Base-by-base conservation (phyloP, 2,113 vertebrate genomes). In the Notechis scutatus region DNA sequence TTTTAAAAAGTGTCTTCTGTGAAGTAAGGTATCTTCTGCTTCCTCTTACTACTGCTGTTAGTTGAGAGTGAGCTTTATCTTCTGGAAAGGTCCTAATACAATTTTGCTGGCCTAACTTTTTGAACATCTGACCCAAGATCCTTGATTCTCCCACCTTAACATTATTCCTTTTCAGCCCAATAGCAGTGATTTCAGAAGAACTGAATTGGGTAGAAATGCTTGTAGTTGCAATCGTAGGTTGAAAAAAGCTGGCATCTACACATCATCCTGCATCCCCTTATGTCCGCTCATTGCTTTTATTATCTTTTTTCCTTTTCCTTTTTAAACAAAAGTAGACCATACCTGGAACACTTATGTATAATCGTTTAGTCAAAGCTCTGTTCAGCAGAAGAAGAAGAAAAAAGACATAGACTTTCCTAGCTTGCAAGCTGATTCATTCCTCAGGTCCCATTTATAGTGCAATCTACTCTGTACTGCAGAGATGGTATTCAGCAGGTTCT, bases 321-420 rank as follows among this genome's bases (percentile, higher is more conserved):
- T 50, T 34, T 9, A 3, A 57, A 81, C 7, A 57, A 89, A 85
- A 81, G 56, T 56, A 86, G 61, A 85, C 91, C 85, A 92, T 94
- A 85, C 42, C 94, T 87, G 61, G 47, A 86, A 26, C 50, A 93
- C 93, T 94, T 93, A 95, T 95, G 91, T 93, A 94, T 90, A 64
- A 88, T 20, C 47, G 95, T 94, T 94, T 94, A 95, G 93, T 94
- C 93, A 95, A 94, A 96, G 96, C 96, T 97, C 97, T 97, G 91
- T 95, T 97, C 96, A 97, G 96, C 96, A 97, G 97, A 1, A 29
- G 92, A 95, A 91, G 90, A 95, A 89, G 88, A 90, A 95, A 95
- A 95, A 91, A 96, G 92, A 90, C 47, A 29, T 26, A 69, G 24
- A 47, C 54, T 14, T 1, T 85, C 52, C n/a, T 20, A 69, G 21